A percentile compares a stretch with the other conserved stretches of the same genome.
These are phyloP conservation scores for Macrosteles quadrilineatus DNA, from an alignment of 1,140 invertebrate genomes.

Conservation along the genomic window DNA sequence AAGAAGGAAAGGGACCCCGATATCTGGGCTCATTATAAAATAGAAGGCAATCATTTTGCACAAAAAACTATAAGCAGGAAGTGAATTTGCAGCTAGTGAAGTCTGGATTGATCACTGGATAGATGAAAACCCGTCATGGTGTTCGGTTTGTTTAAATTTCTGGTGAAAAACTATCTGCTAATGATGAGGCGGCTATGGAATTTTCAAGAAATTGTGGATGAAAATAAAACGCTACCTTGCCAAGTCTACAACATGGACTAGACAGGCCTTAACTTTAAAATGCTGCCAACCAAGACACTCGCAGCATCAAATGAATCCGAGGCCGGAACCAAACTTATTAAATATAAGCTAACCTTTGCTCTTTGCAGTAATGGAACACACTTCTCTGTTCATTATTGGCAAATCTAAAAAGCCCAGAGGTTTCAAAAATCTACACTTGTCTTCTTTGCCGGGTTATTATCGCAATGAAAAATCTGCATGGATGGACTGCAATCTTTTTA, in stretches of 20 bases:
- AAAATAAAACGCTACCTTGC: not conserved
- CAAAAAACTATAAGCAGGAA: not conserved
- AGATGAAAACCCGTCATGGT: too few species aligned
- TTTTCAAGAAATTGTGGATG: not conserved
- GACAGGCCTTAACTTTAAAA: not conserved
- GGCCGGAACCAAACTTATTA: too few species aligned
- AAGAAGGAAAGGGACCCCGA: not conserved
- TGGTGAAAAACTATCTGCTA: not conserved
- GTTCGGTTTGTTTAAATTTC: not conserved
- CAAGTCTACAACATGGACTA: not conserved
- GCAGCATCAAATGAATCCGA: not conserved
- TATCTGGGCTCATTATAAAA: too few species aligned
- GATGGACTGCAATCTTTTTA: not conserved
- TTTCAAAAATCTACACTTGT: not conserved
- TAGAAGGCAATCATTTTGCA: not conserved
- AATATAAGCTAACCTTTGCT: not conserved
- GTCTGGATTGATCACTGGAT: too few species aligned
- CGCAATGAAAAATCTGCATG: slow-evolving; percentile 5
- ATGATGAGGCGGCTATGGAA: not conserved
- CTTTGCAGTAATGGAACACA: not conserved
- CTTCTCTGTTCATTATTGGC: not conserved
- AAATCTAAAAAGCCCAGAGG: not conserved
- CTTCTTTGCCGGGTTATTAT: slow-evolving; percentile 11
- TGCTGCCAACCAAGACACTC: not conserved
- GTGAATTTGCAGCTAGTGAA: too few species aligned